Evolutionary conservation across 2,888 invertebrate genomes (phyloP), one percentile per base, ranked within the genome.

Genomic region (Phasia obesa): DNA sequence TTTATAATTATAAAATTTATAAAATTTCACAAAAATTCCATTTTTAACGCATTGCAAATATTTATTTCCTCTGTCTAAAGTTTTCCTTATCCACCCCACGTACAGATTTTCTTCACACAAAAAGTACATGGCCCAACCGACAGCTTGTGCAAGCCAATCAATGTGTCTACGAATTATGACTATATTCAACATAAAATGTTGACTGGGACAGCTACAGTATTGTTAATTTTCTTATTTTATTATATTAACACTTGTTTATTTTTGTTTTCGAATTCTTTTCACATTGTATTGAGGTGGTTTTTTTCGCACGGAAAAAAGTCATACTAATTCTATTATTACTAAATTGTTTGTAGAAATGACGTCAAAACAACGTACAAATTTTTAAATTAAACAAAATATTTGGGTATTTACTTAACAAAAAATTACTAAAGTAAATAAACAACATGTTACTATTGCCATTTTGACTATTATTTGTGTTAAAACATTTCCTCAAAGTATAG

Each of bases 221-320:
- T 27, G 6, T 27, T 27, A 3, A 27, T 6, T 27, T 27, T 27
- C 25, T 73, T 53, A 51, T 73, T 60, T 49, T 51, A 23, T 42
- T 21, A 51, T 6, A 62, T 73, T 73, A 73, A 62, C 73, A 73
- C 62, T 42, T 53, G 15, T 47, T 31, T 60, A 23, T 62, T 62
- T 25, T n/a, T 53, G 19, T 53, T 71, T 51, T 25, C 49, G 13
- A 17, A 25, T 60, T 38, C 17, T 38, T 19, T 19, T 51, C 17
- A 9, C 19, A 15, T 38, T 25, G 17, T 38, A 2, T 60, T 60
- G 15, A 23, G 23, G 44, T 38, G 9, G 0, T n/a, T 71, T 60
- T n/a, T 71, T 62, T 62, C 25, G 27, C 38, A 35, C 44, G 11
- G 3, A 38, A 59, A 70, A 53, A 59, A 67, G 9, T 44, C 49